Conservation (phyloP, 2,888 invertebrate genomes). For the Tenthredo notha region DNA sequence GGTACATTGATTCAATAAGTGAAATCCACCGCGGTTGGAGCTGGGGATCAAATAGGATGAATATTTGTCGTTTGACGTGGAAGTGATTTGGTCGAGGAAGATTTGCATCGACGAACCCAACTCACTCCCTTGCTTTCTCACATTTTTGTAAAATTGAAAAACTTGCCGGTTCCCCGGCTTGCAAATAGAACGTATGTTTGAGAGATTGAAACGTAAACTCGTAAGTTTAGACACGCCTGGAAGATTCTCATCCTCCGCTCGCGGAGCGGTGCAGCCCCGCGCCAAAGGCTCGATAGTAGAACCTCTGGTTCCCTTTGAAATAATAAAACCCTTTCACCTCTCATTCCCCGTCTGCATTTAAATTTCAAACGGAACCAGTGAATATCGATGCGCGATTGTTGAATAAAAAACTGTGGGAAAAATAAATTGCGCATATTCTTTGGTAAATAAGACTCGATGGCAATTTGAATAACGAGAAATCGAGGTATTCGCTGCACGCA, state of each 20-base stretch:
- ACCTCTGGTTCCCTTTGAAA: slow-evolving; percentile 5
- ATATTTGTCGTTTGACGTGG: slow-evolving; percentile 8
- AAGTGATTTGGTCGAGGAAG: slow-evolving; percentile 2
- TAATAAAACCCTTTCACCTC: slow-evolving; percentile 24
- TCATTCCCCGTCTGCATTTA: neutral
- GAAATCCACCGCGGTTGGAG: neutral
- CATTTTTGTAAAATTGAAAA: slow-evolving; percentile 28
- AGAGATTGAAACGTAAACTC: slow-evolving; percentile 42
- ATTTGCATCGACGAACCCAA: slow-evolving; percentile 14
- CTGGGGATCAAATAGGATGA: neutral
- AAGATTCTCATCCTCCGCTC: slow-evolving; percentile 5
- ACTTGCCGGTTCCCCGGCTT: slow-evolving; percentile 18
- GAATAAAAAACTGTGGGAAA: neutral
- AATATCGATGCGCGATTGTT: neutral
- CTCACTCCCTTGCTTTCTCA: slow-evolving; percentile 19
- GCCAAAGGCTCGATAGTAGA: neutral
- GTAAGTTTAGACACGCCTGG: slow-evolving; percentile 38
- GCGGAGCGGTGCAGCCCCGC: neutral
- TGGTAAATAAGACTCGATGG: neutral
- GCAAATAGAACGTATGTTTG: slow-evolving; percentile 29
- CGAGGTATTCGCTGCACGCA: neutral
- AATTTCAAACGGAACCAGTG: neutral
- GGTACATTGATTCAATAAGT: neutral
- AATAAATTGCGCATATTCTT: neutral
- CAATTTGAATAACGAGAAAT: neutral